These are phyloP conservation scores for Buphagus erythrorhynchus DNA, from an alignment of 2,797 vertebrate genomes.

Conservation along the genomic window DNA sequence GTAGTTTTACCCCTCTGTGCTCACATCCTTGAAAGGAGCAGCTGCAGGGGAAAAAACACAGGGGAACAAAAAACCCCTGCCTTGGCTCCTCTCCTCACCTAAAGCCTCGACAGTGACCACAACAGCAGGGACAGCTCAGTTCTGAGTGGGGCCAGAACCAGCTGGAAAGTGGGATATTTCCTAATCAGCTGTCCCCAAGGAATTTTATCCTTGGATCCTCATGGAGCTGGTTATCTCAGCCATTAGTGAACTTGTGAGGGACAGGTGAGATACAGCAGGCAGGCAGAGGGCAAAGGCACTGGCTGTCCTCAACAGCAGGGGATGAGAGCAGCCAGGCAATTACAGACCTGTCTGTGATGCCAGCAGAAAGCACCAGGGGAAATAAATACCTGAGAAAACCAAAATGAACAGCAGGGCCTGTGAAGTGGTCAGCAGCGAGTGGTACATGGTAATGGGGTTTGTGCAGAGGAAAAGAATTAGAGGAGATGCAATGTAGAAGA, in stretches of 20 bases:
- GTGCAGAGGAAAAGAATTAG: neutral
- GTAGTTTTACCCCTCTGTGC: neutral
- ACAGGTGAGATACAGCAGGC: conserved; percentile 67
- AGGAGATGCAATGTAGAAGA: neutral
- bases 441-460: neutral
- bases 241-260: conserved; percentile 67
- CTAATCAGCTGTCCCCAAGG: neutral
- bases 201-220: neutral
- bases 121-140: neutral
- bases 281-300: conserved; percentile 46
- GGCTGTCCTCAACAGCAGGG: neutral
- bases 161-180: neutral
- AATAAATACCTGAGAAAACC: neutral
- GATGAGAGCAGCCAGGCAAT: neutral
- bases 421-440: fast-evolving
- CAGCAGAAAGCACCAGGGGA: neutral
- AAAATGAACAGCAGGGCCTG: neutral
- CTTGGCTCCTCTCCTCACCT: neutral
- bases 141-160: neutral
- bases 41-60: neutral
- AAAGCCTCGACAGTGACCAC: neutral
- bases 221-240: neutral
- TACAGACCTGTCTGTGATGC: neutral
- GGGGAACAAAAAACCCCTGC: neutral
- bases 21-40: neutral